A percentile compares a stretch with the other conserved stretches of the same genome.
phyloP scores from a whole-genome alignment of 2,888 invertebrate species.

The Laspeyria flexula region DNA sequence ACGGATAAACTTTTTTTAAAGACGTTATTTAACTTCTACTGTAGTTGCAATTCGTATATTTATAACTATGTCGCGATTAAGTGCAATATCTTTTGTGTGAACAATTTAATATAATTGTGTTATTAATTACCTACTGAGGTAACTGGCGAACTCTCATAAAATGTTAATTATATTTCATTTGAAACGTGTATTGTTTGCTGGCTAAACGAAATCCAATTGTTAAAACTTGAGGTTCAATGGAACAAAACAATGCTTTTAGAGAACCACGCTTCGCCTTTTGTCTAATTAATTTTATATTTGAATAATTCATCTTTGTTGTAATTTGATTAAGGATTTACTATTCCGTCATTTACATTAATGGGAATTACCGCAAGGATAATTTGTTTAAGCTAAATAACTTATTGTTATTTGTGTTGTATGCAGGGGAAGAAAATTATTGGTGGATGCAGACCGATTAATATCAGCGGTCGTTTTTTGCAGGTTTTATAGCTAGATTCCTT shows the following conservation, averaged over 20 bases:
- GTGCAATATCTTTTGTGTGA: too few relatives aligned
- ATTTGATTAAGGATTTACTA: conserved; percentile 7
- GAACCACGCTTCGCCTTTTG: conserved; percentile 5
- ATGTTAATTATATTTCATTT: conserved; percentile 15
- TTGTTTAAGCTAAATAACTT: background rate
- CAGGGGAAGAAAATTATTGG: too few relatives aligned
- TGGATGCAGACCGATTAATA: too few relatives aligned
- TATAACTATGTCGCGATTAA: too few relatives aligned
- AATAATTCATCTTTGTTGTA: conserved; percentile 12
- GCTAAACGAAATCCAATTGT: conserved; percentile 13
- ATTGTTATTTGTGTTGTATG: too few relatives aligned
- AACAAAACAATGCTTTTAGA: conserved; percentile 18
- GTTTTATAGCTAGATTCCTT: too few relatives aligned
- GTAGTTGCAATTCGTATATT: too few relatives aligned
- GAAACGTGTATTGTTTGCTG: conserved; percentile 8
- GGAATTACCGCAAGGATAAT: background rate
- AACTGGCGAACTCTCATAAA: conserved; percentile 5
- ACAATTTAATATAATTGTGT: background rate
- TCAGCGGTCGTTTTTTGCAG: too few relatives aligned
- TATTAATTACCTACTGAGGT: background rate
- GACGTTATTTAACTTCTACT: too few relatives aligned
- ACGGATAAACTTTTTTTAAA: too few relatives aligned
- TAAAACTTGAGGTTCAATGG: conserved; percentile 12
- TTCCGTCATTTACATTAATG: background rate
- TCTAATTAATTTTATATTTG: conserved; percentile 21